Conservation (phyloP, 2,113 vertebrate species). For the human (Homo sapiens) region DNA sequence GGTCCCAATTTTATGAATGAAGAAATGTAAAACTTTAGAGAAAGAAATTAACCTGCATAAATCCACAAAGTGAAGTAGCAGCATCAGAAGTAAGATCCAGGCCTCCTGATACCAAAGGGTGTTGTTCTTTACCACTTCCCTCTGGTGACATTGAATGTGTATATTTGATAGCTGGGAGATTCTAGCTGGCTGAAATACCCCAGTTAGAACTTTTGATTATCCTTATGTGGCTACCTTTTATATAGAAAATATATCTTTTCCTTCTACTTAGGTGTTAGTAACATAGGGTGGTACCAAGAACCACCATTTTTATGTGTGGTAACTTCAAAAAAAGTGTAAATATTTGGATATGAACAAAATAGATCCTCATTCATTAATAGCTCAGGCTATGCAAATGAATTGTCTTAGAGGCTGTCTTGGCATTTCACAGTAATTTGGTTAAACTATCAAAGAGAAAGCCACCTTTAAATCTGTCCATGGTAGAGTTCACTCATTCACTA, state of each 20-base stretch:
- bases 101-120: not conserved
- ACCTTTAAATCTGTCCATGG: not conserved
- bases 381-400: not conserved
- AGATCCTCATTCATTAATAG: not conserved
- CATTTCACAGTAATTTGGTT: not conserved
- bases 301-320: not conserved
- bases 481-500: not conserved
- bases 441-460: not conserved
- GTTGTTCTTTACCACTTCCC: not conserved
- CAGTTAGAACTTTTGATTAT: not conserved
- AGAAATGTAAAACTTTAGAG: not conserved
- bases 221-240: not conserved
- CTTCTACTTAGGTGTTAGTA: not conserved
- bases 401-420: not conserved
- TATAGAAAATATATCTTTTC: conserved; percentile 5
- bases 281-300: not conserved
- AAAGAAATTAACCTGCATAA: not conserved
- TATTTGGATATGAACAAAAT: not conserved
- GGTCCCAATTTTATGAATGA: not conserved
- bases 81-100: not conserved
- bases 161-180: not conserved
- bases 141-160: accelerated
- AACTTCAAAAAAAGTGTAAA: not conserved
- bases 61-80: not conserved
- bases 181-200: not conserved